These are phyloP conservation scores for Liopterus haemorrhoidalis DNA, from an alignment of 2,888 invertebrate species.

Conservation along the genomic window DNA sequence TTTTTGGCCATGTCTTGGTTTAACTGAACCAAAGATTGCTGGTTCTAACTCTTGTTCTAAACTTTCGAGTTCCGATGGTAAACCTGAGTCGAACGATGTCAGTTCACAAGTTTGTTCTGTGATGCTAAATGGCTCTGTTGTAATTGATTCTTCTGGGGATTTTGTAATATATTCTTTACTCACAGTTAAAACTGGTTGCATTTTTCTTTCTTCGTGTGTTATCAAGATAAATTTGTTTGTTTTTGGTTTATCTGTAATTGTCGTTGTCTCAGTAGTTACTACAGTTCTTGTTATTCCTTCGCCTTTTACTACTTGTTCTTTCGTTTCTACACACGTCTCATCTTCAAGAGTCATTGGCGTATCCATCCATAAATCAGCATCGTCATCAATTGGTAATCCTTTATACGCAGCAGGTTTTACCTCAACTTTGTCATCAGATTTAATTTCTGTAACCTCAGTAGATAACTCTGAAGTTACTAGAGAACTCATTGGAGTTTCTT, in stretches of 20 bases:
- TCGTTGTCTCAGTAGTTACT: slow-evolving; percentile 11
- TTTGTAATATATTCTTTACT: slow-evolving; percentile 50
- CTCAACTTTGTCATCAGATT: too few relatives aligned
- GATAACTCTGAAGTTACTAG: neutral
- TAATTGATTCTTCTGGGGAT: slow-evolving; percentile 10
- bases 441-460: too few relatives aligned
- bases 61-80: slow-evolving; percentile 19
- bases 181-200: slow-evolving; percentile 60
- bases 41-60: slow-evolving; percentile 42
- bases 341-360: slow-evolving; percentile 35
- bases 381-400: slow-evolving; percentile 30
- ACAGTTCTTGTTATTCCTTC: slow-evolving; percentile 23
- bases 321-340: too few relatives aligned
- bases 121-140: slow-evolving; percentile 16
- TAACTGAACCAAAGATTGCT: slow-evolving; percentile 59
- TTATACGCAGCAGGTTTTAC: slow-evolving; percentile 26
- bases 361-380: slow-evolving; percentile 31
- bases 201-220: slow-evolving; percentile 65
- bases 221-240: slow-evolving; percentile 57
- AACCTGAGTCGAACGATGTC: slow-evolving; percentile 26
- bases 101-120: slow-evolving; percentile 23
- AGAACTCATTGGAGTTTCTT: too few relatives aligned
- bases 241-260: slow-evolving; percentile 36
- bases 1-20: slow-evolving; percentile 47
- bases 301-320: too few relatives aligned